These are phyloP conservation scores for Trichomalopsis sarcophagae DNA, from an alignment of 1,140 invertebrate species.

Conservation along the genomic window DNA sequence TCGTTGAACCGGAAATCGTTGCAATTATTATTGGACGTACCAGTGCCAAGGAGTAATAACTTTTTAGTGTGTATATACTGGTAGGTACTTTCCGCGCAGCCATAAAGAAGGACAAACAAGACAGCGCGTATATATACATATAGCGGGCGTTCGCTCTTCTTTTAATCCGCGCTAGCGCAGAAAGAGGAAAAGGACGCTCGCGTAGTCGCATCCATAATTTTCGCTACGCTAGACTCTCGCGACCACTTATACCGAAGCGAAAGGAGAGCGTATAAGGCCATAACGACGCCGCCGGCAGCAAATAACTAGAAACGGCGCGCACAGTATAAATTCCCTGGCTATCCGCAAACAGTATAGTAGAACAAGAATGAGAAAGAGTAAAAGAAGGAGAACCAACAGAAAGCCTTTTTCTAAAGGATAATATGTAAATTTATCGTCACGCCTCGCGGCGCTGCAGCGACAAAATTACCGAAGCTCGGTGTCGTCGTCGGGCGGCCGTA, in stretches of 20 bases:
- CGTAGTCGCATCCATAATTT: background rate
- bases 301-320: conserved; percentile 1
- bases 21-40: too few species aligned
- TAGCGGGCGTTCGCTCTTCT: background rate
- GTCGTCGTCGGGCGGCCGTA: background rate
- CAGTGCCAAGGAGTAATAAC: background rate
- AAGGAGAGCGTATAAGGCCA: background rate
- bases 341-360: background rate
- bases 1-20: too few species aligned
- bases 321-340: background rate
- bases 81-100: background rate
- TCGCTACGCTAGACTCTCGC: background rate
- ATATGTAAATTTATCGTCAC: conserved; percentile 47
- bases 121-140: background rate
- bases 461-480: conserved; percentile 32
- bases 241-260: conserved; percentile 14
- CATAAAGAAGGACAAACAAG: background rate
- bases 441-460: background rate
- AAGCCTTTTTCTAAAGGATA: conserved; percentile 32
- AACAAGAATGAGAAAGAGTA: background rate
- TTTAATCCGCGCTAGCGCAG: background rate
- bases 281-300: background rate
- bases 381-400: background rate
- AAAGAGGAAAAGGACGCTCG: background rate
- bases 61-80: background rate